Evolutionary conservation across 30 jellyfish, hydroid and myxozoan genomes (phyloP).

Genomic region (Clytia hemisphaerica): DNA sequence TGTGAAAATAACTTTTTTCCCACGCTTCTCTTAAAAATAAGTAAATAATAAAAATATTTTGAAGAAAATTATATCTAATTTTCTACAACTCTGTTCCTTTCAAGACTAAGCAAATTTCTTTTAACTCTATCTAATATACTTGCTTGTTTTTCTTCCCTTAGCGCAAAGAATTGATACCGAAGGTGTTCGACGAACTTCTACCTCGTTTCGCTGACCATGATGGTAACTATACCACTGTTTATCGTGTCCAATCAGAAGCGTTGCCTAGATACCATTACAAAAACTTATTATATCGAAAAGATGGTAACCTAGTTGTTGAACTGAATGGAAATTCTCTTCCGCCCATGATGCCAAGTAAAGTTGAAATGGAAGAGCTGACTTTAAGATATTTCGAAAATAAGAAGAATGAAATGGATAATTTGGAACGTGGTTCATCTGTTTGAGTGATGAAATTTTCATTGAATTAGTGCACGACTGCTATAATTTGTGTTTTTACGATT

Average conservation of each 20-base stretch:
- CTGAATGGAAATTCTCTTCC: constrained; percentile 59
- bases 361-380: constrained; percentile 45
- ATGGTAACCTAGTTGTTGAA: constrained; percentile 55
- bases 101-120: too few species aligned
- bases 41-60: too few species aligned
- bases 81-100: too few species aligned
- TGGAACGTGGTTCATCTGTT: constrained; percentile 5
- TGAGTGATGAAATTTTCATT: too few species aligned
- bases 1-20: too few species aligned
- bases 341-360: constrained; percentile 54
- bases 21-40: too few species aligned
- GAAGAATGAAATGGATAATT: not conserved
- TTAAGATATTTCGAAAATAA: constrained; percentile 20
- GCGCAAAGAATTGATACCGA: constrained; percentile 75
- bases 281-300: constrained; percentile 29
- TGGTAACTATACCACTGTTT: constrained; percentile 61
- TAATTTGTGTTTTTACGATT: too few species aligned
- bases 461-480: too few species aligned
- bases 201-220: constrained; percentile 52
- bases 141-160: too few species aligned
- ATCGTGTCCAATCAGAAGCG: constrained; percentile 31
- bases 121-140: too few species aligned
- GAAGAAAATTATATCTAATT: too few species aligned
- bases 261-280: constrained; percentile 23
- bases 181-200: constrained; percentile 58